Evolutionary conservation across 2,797 vertebrate genomes (phyloP), one percentile per base, ranked within the genome.

Genomic region (Smutsia gigantea): DNA sequence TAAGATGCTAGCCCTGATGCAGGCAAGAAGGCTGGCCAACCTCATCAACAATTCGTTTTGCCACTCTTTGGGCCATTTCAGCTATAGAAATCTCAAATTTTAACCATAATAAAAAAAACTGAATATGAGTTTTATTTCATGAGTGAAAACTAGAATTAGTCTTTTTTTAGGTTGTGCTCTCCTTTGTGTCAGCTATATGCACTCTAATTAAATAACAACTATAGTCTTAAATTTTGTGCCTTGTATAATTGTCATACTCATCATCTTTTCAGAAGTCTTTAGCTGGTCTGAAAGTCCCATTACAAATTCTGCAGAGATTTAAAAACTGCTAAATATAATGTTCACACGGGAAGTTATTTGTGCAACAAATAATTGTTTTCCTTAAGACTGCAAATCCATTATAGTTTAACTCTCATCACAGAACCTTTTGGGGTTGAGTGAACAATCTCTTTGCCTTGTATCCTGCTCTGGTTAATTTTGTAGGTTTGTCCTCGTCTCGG

Each of bases 111-210:
- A 11, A 12, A 98, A 98, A 99, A 99, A 99, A 98, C 98, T 98
- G 98, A 99, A 98, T 98, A 98, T 98, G 98, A 98, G 98, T 87
- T 98, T 98, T 98, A 98, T 98, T 99, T 98, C 98, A 98, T 99
- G 98, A 97, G 98, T 99, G 98, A 99, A 99, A 94, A 99, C 98
- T 98, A 99, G 98, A 99, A 99, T 99, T 99, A 97, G 98, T 98
- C 98, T 88, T 93, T 98, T 99, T 98, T 98, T 98, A 98, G 98
- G 98, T 98, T 98, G 98, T 87, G 5, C 6, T 72, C 51, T 85
- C 72, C 29, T 95, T 55, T n/a, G 3, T 93, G 55, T 57, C 75
- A 77, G 71, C 93, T 72, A 63, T n/a, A 87, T 39, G 9, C 57
- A 94, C 15, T 69, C 63, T 29, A 49, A 2, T 95, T 94, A 83